A percentile compares a stretch with the other conserved stretches of the same genome.
Conservation (phyloP, 1,140 invertebrate genomes). For the Leptestheria dahalacensis region DNA sequence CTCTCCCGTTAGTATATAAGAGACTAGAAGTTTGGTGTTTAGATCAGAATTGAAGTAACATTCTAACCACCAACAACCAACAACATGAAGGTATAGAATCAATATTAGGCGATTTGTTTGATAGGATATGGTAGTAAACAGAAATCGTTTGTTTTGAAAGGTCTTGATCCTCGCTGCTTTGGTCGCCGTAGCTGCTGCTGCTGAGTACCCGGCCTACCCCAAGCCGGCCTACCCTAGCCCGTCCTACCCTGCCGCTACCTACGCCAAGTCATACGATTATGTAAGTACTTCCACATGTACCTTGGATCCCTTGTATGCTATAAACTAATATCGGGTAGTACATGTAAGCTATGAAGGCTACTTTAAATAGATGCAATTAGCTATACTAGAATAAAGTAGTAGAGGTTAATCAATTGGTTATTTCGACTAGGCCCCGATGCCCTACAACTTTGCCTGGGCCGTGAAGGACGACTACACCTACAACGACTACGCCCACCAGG, state of each 20-base stretch:
- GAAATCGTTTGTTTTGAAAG: neutral
- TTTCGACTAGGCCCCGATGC: constrained; percentile 13
- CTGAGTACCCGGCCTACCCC: constrained; percentile 7
- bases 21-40: no score
- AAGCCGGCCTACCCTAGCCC: constrained; percentile 9
- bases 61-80: no score
- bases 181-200: constrained; percentile 14
- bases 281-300: neutral
- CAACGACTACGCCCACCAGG: constrained; percentile 55
- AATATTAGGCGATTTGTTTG: neutral
- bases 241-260: constrained; percentile 4
- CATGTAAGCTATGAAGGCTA: no score
- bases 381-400: neutral
- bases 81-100: neutral
- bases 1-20: no score
- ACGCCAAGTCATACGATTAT: constrained; percentile 6
- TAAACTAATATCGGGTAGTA: no score
- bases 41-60: no score
- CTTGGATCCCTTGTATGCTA: no score
- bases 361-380: no score
- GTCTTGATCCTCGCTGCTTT: constrained; percentile 14
- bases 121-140: neutral
- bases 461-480: constrained; percentile 48
- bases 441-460: constrained; percentile 55
- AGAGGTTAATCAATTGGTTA: neutral